A percentile compares a stretch with the other conserved stretches of the same genome.
phyloP scores from a whole-genome alignment of 2,113 vertebrate genomes.

The Anoplopoma fimbria region DNA sequence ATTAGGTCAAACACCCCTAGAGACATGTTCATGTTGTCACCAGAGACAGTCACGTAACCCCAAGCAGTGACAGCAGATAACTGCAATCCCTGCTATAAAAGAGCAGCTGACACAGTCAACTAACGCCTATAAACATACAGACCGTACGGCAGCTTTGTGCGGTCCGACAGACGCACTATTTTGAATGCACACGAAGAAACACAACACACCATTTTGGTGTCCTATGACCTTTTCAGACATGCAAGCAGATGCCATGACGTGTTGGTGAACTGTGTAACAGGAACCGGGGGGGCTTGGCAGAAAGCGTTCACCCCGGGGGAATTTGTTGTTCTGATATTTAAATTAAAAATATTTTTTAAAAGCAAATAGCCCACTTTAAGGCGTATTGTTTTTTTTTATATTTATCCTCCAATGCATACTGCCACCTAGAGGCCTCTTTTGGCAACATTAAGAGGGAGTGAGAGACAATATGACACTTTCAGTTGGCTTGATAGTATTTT shows the following conservation, averaged over 20 bases:
- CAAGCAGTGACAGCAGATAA: conserved; percentile 61
- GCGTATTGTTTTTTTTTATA: not conserved
- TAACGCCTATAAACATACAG: conserved; percentile 61
- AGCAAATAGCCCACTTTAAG: conserved; percentile 4
- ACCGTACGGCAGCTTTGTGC: conserved; percentile 14
- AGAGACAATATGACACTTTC: not conserved
- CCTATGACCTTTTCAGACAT: conserved; percentile 42
- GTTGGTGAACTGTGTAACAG: conserved; percentile 18
- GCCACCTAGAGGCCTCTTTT: conserved; percentile 63
- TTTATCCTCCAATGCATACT: conserved; percentile 11
- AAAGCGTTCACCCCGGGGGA: not conserved
- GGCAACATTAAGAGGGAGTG: not conserved
- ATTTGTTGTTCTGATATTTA: not conserved
- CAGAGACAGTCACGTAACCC: conserved; percentile 49
- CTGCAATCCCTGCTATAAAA: conserved; percentile 69
- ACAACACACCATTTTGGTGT: not conserved
- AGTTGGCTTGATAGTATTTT: not conserved
- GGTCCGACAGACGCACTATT: conserved; percentile 22
- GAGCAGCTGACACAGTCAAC: conserved; percentile 67
- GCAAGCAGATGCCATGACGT: conserved; percentile 1
- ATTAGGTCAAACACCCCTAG: conserved; percentile 13
- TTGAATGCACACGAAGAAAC: conserved; percentile 23
- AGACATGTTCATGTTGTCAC: conserved; percentile 40
- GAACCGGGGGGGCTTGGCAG: not conserved
- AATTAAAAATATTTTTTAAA: not conserved